These are phyloP conservation scores for Ammospiza nelsoni DNA, from an alignment of 2,113 vertebrate genomes.

Conservation along the genomic window DNA sequence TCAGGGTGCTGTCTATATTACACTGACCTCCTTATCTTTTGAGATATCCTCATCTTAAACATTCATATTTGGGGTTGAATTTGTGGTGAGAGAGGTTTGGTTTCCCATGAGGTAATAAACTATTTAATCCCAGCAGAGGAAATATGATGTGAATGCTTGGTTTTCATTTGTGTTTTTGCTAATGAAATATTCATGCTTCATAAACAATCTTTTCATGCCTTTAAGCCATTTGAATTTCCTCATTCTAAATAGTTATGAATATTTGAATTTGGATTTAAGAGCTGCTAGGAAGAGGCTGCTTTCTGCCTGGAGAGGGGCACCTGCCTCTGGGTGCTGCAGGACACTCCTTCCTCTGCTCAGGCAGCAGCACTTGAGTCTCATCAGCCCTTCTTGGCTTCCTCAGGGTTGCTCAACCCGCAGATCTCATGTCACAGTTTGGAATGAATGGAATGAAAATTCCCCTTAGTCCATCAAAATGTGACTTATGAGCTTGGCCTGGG, in stretches of 20 bases:
- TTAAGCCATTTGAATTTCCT: constrained; percentile 36
- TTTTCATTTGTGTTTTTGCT: constrained; percentile 10
- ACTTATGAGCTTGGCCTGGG: neutral
- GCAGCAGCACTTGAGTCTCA: neutral
- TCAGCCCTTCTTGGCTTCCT: neutral
- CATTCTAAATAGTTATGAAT: neutral
- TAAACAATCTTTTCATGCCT: constrained; percentile 39
- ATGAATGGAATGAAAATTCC: constrained; percentile 60
- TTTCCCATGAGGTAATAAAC: neutral
- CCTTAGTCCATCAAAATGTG: neutral
- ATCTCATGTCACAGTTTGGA: neutral
- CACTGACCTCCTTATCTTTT: neutral
- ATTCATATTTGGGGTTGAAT: neutral
- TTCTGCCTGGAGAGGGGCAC: neutral
- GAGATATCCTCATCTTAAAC: neutral
- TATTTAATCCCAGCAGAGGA: neutral
- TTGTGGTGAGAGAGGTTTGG: neutral
- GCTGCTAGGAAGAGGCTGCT: neutral
- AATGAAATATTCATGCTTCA: constrained; percentile 25
- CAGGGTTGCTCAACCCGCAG: neutral
- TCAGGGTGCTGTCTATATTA: neutral
- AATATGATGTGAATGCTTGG: neutral
- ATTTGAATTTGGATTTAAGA: neutral
- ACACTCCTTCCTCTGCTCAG: neutral
- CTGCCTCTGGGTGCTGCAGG: neutral